A percentile compares a stretch with the other conserved stretches of the same genome.
These are phyloP conservation scores for Acanthiza pusilla DNA, from an alignment of 2,797 vertebrate genomes.

Conservation along the genomic window DNA sequence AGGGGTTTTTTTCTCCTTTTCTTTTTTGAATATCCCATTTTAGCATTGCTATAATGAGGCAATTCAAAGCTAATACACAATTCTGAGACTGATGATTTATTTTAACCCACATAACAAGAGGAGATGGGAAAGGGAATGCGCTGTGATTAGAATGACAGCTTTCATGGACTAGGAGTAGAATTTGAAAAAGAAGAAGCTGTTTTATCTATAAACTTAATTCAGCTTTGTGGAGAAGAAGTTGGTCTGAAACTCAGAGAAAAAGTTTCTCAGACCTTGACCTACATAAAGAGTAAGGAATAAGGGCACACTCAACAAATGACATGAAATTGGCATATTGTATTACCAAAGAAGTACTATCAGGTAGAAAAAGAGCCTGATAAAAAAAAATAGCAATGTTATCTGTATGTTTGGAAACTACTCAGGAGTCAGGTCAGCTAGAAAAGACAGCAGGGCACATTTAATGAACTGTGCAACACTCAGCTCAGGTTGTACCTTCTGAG, in stretches of 20 bases:
- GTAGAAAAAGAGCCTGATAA: background rate
- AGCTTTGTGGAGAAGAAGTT: background rate
- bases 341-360: background rate
- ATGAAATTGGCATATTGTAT: background rate
- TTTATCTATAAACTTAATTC: background rate
- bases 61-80: constrained; percentile 38
- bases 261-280: background rate
- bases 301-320: background rate
- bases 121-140: background rate
- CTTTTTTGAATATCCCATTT: constrained; percentile 15
- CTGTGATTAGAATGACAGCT: constrained; percentile 16
- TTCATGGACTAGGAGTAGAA: background rate
- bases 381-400: background rate
- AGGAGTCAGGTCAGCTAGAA: background rate
- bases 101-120: constrained; percentile 25
- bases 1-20: background rate
- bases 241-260: background rate
- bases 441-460: background rate
- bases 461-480: background rate
- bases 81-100: constrained; percentile 33
- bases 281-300: background rate
- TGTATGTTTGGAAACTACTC: background rate
- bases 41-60: constrained; percentile 6
- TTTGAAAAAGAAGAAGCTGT: constrained; percentile 9
- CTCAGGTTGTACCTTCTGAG: background rate